phyloP scores from a whole-genome alignment of 30 jellyfish, hydroid and myxozoan genomes.

The Hydractinia echinata region DNA sequence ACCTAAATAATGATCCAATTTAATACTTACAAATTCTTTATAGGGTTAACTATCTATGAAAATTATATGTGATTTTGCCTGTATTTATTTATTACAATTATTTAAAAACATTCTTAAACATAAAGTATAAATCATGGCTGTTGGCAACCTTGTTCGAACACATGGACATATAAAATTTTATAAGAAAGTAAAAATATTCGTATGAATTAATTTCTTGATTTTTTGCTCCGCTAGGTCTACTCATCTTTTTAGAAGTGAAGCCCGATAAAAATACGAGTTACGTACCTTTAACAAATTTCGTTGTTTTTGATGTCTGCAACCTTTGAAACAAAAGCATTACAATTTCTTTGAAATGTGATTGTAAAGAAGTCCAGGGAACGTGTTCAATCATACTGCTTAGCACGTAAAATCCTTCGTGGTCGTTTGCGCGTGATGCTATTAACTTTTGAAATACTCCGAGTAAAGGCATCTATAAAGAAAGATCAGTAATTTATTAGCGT shows the following conservation, averaged over 20 bases:
- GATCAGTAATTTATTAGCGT: no score
- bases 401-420: slow-evolving; percentile 92
- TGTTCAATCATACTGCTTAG: slow-evolving; percentile 69
- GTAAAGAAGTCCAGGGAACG: slow-evolving; percentile 78
- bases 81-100: no score
- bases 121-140: no score
- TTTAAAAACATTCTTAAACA: no score
- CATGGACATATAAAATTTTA: background rate
- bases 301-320: slow-evolving; percentile 81
- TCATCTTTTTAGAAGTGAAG: no score
- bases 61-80: background rate
- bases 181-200: background rate
- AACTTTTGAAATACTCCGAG: slow-evolving; percentile 95
- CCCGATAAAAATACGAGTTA: background rate
- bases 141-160: background rate
- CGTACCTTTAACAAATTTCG: slow-evolving; percentile 84
- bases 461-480: slow-evolving; percentile 60
- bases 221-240: no score
- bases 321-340: slow-evolving; percentile 70
- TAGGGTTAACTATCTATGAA: background rate
- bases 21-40: background rate
- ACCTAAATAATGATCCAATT: slow-evolving; percentile 33
- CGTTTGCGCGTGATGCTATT: slow-evolving; percentile 88
- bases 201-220: background rate
- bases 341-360: slow-evolving; percentile 51